A percentile compares a stretch with the other conserved stretches of the same genome.
Evolutionary conservation across 2,113 vertebrate genomes (phyloP).

Genomic region (Cyprinodon variegatus): DNA sequence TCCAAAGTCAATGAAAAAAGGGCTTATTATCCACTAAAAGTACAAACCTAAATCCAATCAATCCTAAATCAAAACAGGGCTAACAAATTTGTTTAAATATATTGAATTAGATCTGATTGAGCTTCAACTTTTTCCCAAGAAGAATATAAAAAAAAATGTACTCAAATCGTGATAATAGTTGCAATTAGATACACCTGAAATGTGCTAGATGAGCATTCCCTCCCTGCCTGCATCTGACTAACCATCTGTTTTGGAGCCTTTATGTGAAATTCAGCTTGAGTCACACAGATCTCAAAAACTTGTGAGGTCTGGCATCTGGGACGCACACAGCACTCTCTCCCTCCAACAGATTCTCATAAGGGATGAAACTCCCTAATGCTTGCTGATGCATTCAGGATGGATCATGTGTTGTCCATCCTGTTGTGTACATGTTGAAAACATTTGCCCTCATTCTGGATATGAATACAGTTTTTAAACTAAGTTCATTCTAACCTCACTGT

Average conservation of each 20-base stretch:
- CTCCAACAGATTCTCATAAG: constrained; percentile 46
- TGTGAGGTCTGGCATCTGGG: constrained; percentile 22
- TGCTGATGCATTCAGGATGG: constrained; percentile 57
- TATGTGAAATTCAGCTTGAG: constrained; percentile 52
- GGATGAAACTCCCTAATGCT: constrained; percentile 51
- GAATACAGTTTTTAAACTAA: constrained; percentile 18
- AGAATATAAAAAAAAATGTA: too few relatives aligned
- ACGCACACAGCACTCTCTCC: constrained; percentile 32
- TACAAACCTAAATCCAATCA: too few relatives aligned
- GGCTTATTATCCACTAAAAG: too few relatives aligned
- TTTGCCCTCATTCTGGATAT: constrained; percentile 47
- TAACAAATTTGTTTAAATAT: too few relatives aligned
- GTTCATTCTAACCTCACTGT: constrained; percentile 26
- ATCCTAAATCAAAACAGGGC: too few relatives aligned
- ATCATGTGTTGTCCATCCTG: constrained; percentile 47
- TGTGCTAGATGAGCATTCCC: background rate
- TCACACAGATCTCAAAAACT: constrained; percentile 42
- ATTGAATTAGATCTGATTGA: too few relatives aligned
- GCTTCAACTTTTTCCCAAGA: too few relatives aligned
- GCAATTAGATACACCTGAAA: background rate
- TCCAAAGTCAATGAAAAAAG: too few relatives aligned
- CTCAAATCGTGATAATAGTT: too few relatives aligned
- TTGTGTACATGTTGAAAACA: constrained; percentile 46
- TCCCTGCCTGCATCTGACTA: constrained; percentile 10
- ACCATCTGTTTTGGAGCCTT: constrained; percentile 7